A percentile compares a stretch with the other conserved stretches of the same genome.
Conservation (phyloP, 2,888 invertebrate species). For the Halictus quadricinctus region DNA sequence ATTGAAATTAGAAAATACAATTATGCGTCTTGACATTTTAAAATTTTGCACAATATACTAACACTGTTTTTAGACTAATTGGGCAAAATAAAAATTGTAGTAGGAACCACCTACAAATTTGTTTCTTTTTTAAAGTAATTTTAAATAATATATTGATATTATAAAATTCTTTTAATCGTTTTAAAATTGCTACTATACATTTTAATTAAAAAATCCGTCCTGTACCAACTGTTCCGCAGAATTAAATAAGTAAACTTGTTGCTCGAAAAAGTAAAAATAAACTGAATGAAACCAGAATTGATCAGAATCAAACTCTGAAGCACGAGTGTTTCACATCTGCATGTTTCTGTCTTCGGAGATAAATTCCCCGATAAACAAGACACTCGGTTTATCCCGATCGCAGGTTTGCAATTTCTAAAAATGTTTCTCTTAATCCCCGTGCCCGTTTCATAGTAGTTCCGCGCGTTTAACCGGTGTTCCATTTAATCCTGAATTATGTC, state of each 20-base stretch:
- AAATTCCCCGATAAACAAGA: not conserved
- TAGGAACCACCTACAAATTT: too few species aligned
- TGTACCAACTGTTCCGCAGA: too few species aligned
- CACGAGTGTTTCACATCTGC: not conserved
- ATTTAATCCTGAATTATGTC: constrained; percentile 7
- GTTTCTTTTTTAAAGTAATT: too few species aligned
- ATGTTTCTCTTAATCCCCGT: not conserved
- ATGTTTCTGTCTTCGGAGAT: not conserved
- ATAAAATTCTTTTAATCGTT: too few species aligned
- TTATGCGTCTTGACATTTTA: not conserved
- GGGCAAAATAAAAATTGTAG: too few species aligned
- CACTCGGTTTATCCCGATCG: not conserved
- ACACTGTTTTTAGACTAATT: too few species aligned
- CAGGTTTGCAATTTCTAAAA: not conserved
- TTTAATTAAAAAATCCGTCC: too few species aligned
- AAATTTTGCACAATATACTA: not conserved
- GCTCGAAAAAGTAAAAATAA: too few species aligned
- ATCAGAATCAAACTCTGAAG: not conserved
- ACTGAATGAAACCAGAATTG: too few species aligned
- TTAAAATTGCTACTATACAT: too few species aligned
- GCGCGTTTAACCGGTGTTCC: not conserved
- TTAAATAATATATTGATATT: too few species aligned
- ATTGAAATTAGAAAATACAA: not conserved
- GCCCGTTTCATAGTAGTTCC: not conserved
- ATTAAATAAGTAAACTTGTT: too few species aligned